phyloP scores from a whole-genome alignment of 2,797 vertebrate species.

The Sebastes taczanowskii region DNA sequence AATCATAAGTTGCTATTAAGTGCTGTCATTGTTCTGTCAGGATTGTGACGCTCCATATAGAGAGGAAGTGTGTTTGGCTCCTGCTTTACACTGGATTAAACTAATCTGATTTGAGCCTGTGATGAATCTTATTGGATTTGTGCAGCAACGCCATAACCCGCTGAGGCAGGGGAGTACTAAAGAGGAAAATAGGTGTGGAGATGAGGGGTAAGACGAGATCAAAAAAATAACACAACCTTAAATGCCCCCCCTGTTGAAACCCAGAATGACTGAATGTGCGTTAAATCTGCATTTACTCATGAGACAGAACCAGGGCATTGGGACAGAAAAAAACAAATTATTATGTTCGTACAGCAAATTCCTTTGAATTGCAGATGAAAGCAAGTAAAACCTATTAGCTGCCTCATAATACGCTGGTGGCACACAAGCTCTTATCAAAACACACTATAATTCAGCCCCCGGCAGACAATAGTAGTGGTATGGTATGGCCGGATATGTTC shows the following conservation, averaged over 20 bases:
- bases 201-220: constrained; percentile 39
- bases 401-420: constrained; percentile 54
- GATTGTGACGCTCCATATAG: constrained; percentile 15
- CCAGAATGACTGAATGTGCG: constrained; percentile 26
- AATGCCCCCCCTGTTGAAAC: constrained; percentile 33
- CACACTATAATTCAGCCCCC: constrained; percentile 49
- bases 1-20: constrained; percentile 4
- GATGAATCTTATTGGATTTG: constrained; percentile 72
- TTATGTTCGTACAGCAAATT: constrained; percentile 62
- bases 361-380: constrained; percentile 72
- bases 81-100: constrained; percentile 60
- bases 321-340: constrained; percentile 49
- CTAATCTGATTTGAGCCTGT: constrained; percentile 69
- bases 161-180: constrained; percentile 21
- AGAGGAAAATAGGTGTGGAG: constrained; percentile 37
- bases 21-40: constrained; percentile 32
- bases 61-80: constrained; percentile 39
- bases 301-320: constrained; percentile 40
- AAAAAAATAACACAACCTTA: constrained; percentile 33
- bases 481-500: constrained; percentile 46
- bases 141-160: constrained; percentile 25
- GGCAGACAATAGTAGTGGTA: constrained; percentile 40
- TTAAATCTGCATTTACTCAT: constrained; percentile 48
- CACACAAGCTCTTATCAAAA: constrained; percentile 58
- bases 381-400: constrained; percentile 67